Evolutionary conservation across 2,888 invertebrate species (phyloP), one percentile per base, ranked within the genome.

Genomic region (Homarus gammarus): DNA sequence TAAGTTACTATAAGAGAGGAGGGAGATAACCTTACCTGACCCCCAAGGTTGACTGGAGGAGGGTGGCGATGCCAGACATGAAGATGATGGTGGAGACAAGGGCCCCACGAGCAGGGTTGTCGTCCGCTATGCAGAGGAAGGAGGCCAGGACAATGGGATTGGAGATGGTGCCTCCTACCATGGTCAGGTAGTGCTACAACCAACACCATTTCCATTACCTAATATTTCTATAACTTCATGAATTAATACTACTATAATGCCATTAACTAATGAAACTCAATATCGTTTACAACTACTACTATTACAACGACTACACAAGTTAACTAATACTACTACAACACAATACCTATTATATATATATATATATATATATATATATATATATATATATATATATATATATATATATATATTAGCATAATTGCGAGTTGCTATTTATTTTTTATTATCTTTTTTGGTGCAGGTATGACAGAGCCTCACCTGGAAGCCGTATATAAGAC

Each of bases 41-140:
- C 2, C 97, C 97, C 93, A 97, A 95, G 0, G 96, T 96, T 0
- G 95, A 94, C 93, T 97, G 97, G 15, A 96, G 93, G 93, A 96
- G 95, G 0, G 97, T 97, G 64, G 97, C 95, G 2, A 97, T 94
- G 27, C 97, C 96, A 56, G 97, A 97, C 49, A 97, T 96, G 93
- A 97, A 96, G 92, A 97, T 96, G 96, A 97, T 97, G 0, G 97
- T 97, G 0, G 96, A 96, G 91, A 97, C 96, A 88, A 97, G 96
- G 93, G 96, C 95, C 91, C 96, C 96, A 68, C 96, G 94, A 91
- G 96, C 95, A 0, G 96, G 96, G 94, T 97, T 96, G 64, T 96
- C 95, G 92, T 96, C 96, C 81, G 86, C 92, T 75, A 93, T 92
- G 89, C 93, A 93, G 68, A 93, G 75, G 18, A 73, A 83, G 0